Base-by-base conservation (phyloP, 2,888 invertebrate genomes). In the Hypomecis atomaria region DNA sequence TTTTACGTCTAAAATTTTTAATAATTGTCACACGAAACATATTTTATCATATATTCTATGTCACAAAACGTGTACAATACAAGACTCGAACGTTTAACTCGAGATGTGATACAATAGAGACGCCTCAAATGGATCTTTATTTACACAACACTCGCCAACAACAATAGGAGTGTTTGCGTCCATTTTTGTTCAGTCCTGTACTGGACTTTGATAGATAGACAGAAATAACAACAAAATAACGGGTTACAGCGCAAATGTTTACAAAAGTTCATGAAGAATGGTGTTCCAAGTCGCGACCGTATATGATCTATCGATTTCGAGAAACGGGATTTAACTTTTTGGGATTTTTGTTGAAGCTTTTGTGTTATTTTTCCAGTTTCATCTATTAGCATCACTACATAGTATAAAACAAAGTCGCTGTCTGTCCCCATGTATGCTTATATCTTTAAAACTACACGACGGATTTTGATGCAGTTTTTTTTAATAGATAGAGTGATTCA, bases 201-300 rank as follows among this genome's bases (percentile, higher is more conserved):
- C 73, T 59, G 74, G 86, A 84, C 86, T 79, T 74, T 86, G 86
- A 86, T 83, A 82, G 81, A 86, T 86, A 78, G 83, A 75, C 48
- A 73, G 75, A 81, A 81, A 81, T 80, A 85, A 84, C 23, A 23
- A 23, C 78, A 80, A 56, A 56, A 48, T 56, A 47, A 47, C 38
- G 47, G 47, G 56, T 47, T 45, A 47, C 47, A 37, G 70, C 74
- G 76, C 78, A 80, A 85, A 85, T 83, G 84, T 84, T 84, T 83
- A 80, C 81, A 74, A 78, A 82, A 84, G 71, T 82, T 65, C 57
- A 53, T 61, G 48, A 61, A 57, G 48, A 13, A 65, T 65, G 52
- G 52, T 50, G 59, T 44, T 47, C 56, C 50, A 47, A 55, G 38
- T 52, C 23, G 59, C 6, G 40, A 42, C 42, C 66, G 73, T 74